Conservation (phyloP, 2,888 invertebrate genomes). For the Conistra vaccinii region DNA sequence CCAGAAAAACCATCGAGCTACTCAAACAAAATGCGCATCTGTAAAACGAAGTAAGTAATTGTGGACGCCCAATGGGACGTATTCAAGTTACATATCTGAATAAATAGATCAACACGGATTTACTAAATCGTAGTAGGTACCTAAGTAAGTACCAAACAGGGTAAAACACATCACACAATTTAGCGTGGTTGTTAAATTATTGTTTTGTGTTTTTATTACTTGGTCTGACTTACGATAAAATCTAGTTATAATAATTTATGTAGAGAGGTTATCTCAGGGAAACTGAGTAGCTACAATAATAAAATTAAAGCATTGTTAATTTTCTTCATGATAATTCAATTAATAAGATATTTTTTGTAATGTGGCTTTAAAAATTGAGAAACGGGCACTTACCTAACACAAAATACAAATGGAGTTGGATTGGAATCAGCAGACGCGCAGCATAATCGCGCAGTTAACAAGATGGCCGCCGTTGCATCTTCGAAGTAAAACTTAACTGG, state of each 20-base stretch:
- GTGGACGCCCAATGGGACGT: background rate
- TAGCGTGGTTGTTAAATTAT: background rate
- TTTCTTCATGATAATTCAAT: conserved; percentile 3
- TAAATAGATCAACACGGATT: background rate
- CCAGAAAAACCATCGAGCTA: background rate
- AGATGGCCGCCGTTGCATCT: conserved; percentile 65
- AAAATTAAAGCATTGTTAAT: background rate
- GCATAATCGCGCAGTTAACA: conserved; percentile 49
- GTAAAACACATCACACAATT: background rate
- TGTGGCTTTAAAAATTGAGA: background rate
- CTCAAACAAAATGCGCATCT: background rate
- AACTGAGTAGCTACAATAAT: background rate
- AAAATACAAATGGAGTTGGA: conserved; percentile 39
- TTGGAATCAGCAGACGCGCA: conserved; percentile 43
- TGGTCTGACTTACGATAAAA: too few species aligned
- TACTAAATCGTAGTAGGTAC: background rate
- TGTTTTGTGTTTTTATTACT: background rate
- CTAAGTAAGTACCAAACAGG: background rate
- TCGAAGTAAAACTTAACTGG: conserved; percentile 44
- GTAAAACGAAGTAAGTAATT: background rate
- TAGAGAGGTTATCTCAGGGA: background rate
- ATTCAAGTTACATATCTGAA: conserved; percentile 7
- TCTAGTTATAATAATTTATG: background rate
- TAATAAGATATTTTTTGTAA: too few species aligned
- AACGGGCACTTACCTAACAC: conserved; percentile 43